Conservation (phyloP, 2,888 invertebrate species). For the Macaria notata region DNA sequence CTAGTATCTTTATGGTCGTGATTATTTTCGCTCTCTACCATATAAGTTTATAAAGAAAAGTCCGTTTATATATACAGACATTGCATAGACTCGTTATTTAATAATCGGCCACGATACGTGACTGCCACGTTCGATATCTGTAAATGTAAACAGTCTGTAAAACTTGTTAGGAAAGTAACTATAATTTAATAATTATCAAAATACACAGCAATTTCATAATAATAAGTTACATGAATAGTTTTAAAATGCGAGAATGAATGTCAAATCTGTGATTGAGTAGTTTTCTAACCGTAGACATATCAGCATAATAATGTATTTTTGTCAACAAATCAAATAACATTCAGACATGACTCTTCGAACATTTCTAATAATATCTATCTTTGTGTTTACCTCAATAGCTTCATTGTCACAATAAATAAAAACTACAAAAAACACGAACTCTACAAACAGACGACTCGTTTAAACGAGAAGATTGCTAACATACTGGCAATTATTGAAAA, state of each 20-base stretch:
- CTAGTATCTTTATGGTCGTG: too few relatives aligned
- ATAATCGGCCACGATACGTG: too few relatives aligned
- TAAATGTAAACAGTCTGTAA: too few relatives aligned
- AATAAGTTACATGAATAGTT: background rate
- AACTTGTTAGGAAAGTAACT: too few relatives aligned
- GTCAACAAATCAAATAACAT: background rate
- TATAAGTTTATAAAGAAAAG: too few relatives aligned
- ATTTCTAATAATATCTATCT: background rate
- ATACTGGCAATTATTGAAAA: slow-evolving; percentile 21
- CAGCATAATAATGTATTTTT: slow-evolving; percentile 10
- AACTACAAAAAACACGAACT: too few relatives aligned
- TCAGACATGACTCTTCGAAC: slow-evolving; percentile 1
- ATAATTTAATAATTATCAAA: background rate
- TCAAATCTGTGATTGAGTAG: slow-evolving; percentile 10
- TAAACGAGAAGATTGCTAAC: slow-evolving; percentile 13
- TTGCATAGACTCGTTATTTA: too few relatives aligned
- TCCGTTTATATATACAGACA: too few relatives aligned
- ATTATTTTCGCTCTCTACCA: too few relatives aligned
- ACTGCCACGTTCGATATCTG: too few relatives aligned
- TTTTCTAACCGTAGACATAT: slow-evolving; percentile 13
- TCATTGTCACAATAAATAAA: too few relatives aligned
- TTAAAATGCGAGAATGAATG: slow-evolving; percentile 5
- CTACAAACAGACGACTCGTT: slow-evolving; percentile 4
- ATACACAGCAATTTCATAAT: slow-evolving; percentile 9
- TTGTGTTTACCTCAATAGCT: too few relatives aligned